Percentiles rank a stretch among this genome's conserved stretches.
Conservation (phyloP, 2,113 vertebrate genomes). For the Sphyrna mokarran region DNA sequence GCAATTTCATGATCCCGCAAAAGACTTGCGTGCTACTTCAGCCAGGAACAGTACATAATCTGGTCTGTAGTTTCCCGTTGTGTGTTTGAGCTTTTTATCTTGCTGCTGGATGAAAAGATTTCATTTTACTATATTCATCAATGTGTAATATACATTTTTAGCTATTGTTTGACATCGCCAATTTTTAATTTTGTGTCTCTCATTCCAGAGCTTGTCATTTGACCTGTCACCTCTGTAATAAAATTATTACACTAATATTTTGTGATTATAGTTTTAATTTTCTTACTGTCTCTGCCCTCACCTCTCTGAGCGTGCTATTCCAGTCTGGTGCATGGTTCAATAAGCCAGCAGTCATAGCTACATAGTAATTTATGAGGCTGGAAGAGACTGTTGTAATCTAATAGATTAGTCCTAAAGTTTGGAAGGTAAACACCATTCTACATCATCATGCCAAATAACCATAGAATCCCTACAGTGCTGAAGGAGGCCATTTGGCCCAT, state of each 20-base stretch:
- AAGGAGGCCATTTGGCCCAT: too few relatives aligned
- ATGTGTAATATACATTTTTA: constrained; percentile 30
- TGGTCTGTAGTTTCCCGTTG: constrained; percentile 19
- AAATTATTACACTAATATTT: constrained; percentile 33
- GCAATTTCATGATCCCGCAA: constrained; percentile 6
- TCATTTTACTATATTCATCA: constrained; percentile 18
- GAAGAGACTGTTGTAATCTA: background rate
- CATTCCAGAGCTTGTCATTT: constrained; percentile 35
- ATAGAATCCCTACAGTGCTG: too few relatives aligned
- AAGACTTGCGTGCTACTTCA: constrained; percentile 25
- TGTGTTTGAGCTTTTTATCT: constrained; percentile 1
- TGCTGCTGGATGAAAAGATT: constrained; percentile 25
- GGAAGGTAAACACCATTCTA: background rate
- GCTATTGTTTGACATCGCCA: constrained; percentile 32
- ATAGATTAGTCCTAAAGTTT: background rate
- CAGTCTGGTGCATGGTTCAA: background rate
- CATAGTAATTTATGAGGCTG: background rate
- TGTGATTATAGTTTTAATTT: constrained; percentile 35
- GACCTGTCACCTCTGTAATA: constrained; percentile 33
- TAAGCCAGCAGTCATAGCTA: background rate
- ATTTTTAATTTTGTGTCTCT: constrained; percentile 30
- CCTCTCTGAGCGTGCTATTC: background rate
- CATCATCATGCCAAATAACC: background rate
- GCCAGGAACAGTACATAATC: constrained; percentile 15
- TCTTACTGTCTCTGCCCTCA: background rate